A percentile compares a stretch with the other conserved stretches of the same genome.
phyloP scores from a whole-genome alignment of 1,140 invertebrate species.

The Dreissena polymorpha region DNA sequence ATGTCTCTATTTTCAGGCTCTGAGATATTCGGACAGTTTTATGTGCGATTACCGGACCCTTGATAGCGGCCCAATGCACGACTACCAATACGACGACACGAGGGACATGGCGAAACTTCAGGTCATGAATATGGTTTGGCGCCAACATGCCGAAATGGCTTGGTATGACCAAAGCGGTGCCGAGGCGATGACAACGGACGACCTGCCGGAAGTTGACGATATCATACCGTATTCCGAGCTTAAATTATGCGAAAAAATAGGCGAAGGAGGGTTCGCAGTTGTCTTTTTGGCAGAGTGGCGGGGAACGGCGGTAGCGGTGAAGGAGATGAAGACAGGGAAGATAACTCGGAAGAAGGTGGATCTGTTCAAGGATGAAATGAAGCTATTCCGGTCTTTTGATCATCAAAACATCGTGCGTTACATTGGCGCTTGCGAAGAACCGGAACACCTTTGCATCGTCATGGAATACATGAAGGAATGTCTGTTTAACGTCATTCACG shows the following conservation, averaged over 20 bases:
- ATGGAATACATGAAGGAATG: constrained; percentile 66
- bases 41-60: too few relatives aligned
- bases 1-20: too few relatives aligned
- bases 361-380: constrained; percentile 56
- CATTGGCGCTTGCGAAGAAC: constrained; percentile 55
- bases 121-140: too few relatives aligned
- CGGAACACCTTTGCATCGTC: constrained; percentile 60
- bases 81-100: too few relatives aligned
- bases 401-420: constrained; percentile 62
- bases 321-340: constrained; percentile 51
- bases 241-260: constrained; percentile 52
- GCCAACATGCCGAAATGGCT: neutral
- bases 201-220: constrained; percentile 29
- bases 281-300: constrained; percentile 57
- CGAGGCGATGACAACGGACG: constrained; percentile 33
- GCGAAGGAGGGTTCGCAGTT: constrained; percentile 55
- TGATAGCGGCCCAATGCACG: too few relatives aligned
- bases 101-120: too few relatives aligned
- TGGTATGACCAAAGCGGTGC: neutral
- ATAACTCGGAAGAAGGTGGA: constrained; percentile 49
- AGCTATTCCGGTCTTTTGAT: constrained; percentile 47
- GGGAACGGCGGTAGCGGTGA: constrained; percentile 58
- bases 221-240: constrained; percentile 56
- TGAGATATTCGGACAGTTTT: too few relatives aligned
- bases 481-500: neutral